These are phyloP conservation scores for Hestina assimilis DNA, from an alignment of 1,140 invertebrate species.

Conservation along the genomic window DNA sequence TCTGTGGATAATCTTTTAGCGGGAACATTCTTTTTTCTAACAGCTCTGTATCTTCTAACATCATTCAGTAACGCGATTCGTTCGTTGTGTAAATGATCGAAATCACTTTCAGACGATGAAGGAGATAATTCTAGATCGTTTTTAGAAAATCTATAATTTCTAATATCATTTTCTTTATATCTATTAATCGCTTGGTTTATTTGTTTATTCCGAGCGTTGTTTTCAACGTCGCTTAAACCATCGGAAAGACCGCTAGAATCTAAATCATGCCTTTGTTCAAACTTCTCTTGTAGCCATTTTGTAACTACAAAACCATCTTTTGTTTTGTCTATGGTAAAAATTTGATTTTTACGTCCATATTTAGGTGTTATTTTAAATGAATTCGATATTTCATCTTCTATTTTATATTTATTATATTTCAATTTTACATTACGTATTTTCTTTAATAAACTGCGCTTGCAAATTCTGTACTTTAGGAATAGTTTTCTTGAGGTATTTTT, in stretches of 20 bases:
- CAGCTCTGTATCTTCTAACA: conserved; percentile 46
- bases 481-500: conserved; percentile 14
- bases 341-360: conserved; percentile 37
- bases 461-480: conserved; percentile 35
- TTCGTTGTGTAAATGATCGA: conserved; percentile 34
- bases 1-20: conserved; percentile 43
- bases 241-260: conserved; percentile 35
- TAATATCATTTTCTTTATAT: conserved; percentile 17
- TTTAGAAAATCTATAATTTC: conserved; percentile 48
- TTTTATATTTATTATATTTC: conserved; percentile 38
- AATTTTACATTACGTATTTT: conserved; percentile 28
- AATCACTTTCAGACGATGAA: conserved; percentile 59
- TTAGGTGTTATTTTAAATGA: conserved; percentile 41
- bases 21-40: conserved; percentile 54
- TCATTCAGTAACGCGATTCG: conserved; percentile 46
- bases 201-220: conserved; percentile 23
- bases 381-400: conserved; percentile 38
- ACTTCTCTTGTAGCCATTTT: conserved; percentile 37
- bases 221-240: conserved; percentile 34
- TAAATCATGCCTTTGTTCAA: conserved; percentile 13
- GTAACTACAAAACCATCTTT: conserved; percentile 32
- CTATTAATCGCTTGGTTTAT: conserved; percentile 6
- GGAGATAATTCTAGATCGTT: conserved; percentile 56
- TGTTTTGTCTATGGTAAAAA: conserved; percentile 36
- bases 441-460: conserved; percentile 16